Percentiles rank a stretch among this genome's conserved stretches.
These are phyloP conservation scores for Thelaira solivaga DNA, from an alignment of 2,888 invertebrate species.

Conservation along the genomic window DNA sequence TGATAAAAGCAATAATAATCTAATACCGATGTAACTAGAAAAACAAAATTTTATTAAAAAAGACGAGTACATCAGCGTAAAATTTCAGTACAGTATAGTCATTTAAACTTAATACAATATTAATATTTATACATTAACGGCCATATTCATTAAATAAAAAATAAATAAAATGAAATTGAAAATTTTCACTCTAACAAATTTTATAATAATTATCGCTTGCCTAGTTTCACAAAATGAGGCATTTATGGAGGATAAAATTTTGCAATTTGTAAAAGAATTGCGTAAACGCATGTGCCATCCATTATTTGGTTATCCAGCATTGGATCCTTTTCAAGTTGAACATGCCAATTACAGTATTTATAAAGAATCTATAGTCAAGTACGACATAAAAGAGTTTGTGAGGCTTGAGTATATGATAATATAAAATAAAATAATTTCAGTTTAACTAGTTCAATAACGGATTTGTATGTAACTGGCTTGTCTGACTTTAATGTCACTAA, in stretches of 20 bases:
- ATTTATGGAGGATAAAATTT: constrained; percentile 65
- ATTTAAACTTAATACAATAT: no score
- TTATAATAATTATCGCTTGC: constrained; percentile 13
- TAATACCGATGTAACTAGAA: no score
- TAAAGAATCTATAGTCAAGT: constrained; percentile 70
- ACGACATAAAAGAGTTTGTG: constrained; percentile 43
- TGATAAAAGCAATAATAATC: no score
- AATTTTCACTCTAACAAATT: background rate
- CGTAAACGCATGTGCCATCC: constrained; percentile 73
- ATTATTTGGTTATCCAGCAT: constrained; percentile 70
- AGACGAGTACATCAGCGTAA: no score
- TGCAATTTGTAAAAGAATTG: constrained; percentile 69
- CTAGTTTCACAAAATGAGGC: constrained; percentile 57
- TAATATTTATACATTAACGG: no score
- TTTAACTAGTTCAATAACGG: constrained; percentile 67
- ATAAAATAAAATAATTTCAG: no score
- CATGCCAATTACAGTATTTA: constrained; percentile 63
- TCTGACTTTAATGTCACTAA: constrained; percentile 68
- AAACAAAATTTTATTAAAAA: no score
- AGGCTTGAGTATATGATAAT: no score
- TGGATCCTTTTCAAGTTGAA: constrained; percentile 70
- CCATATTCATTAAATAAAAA: no score
- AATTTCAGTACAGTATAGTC: background rate
- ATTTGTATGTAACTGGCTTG: constrained; percentile 67
- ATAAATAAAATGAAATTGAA: constrained; percentile 44